Conservation (phyloP, 1,140 invertebrate genomes). For the Mycetomoellerius zeteki region DNA sequence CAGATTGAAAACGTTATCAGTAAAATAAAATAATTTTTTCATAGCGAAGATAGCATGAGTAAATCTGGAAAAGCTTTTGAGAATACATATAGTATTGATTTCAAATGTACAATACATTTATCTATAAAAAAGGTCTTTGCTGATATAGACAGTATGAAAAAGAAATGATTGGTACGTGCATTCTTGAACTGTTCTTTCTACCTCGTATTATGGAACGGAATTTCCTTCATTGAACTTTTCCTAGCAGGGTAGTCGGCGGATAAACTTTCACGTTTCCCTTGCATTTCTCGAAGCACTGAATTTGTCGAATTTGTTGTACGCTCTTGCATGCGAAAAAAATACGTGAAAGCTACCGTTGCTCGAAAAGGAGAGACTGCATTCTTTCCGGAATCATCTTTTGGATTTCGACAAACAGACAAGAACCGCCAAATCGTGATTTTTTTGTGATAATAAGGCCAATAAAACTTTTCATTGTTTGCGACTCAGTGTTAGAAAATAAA, state of each 20-base stretch:
- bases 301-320: constrained; percentile 35
- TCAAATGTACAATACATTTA: neutral
- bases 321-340: neutral
- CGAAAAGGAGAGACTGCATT: constrained; percentile 8
- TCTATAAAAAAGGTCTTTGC: neutral
- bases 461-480: neutral
- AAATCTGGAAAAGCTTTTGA: constrained; percentile 10
- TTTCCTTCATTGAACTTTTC: constrained; percentile 26
- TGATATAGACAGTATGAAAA: constrained; percentile 1
- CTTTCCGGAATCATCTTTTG: neutral
- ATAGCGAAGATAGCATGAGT: neutral
- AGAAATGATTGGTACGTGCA: neutral
- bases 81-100: neutral
- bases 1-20: neutral
- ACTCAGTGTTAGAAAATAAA: constrained; percentile 7
- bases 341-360: neutral
- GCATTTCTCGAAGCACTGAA: constrained; percentile 9
- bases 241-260: neutral
- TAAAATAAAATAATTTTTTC: neutral
- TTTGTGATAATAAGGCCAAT: neutral
- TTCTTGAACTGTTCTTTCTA: neutral
- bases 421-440: constrained; percentile 22
- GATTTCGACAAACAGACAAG: constrained; percentile 13
- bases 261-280: constrained; percentile 39
- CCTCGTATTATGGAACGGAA: neutral